These are phyloP conservation scores for Misgurnus mizolepis DNA, from an alignment of 2,113 vertebrate species.

Conservation along the genomic window DNA sequence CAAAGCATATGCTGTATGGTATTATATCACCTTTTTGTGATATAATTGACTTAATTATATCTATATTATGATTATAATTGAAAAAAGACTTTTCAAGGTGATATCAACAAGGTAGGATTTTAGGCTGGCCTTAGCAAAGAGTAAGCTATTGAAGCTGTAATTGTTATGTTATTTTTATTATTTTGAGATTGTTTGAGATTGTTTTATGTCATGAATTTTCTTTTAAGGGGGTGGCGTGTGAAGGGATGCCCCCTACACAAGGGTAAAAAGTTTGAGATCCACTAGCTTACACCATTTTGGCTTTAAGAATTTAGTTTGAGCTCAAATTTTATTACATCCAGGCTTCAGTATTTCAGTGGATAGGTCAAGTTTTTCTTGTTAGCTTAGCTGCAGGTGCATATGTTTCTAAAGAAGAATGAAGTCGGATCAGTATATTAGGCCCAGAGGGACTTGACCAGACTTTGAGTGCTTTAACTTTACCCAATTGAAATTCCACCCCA, in stretches of 20 bases:
- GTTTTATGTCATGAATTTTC: too few species aligned
- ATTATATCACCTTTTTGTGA: too few species aligned
- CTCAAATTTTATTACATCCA: background rate
- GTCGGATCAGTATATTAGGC: background rate
- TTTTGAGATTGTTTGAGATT: too few species aligned
- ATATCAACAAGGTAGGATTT: too few species aligned
- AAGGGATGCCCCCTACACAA: background rate
- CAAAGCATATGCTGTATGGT: too few species aligned
- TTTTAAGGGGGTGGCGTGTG: too few species aligned
- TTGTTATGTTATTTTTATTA: too few species aligned
- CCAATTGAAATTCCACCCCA: slow-evolving; percentile 30
- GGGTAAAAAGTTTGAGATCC: background rate
- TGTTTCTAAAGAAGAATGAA: background rate
- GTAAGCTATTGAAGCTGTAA: too few species aligned
- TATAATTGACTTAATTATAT: too few species aligned
- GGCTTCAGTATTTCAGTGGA: background rate
- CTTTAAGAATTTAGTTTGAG: background rate
- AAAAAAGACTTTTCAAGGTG: too few species aligned
- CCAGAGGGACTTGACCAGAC: slow-evolving; percentile 5
- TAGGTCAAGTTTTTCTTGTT: background rate
- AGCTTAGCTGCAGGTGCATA: background rate
- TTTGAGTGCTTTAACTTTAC: slow-evolving; percentile 3
- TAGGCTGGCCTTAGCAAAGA: too few species aligned
- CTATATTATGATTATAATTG: too few species aligned
- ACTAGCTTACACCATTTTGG: background rate